Evolutionary conservation across 2,888 invertebrate species (phyloP), one percentile per base, ranked within the genome.

Genomic region (Drosophila subsilvestris): DNA sequence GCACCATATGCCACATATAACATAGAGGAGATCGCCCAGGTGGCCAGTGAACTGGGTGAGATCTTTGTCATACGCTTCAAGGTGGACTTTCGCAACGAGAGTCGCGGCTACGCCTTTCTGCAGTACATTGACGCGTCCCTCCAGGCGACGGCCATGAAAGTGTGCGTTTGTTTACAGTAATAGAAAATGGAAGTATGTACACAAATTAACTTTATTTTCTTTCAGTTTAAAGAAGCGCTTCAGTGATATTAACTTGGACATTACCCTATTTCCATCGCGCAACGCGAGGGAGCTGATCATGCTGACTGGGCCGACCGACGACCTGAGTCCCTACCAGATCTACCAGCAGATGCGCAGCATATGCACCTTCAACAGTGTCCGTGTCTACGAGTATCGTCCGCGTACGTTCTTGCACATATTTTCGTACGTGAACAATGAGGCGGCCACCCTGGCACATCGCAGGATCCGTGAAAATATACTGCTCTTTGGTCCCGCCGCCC

Each of bases 91-190:
- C 62, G 79, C 0, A 88, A 89, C 1, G 12, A 42, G 0, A 80
- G 86, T 1, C 88, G 91, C 1, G 89, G 90, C 2, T 90, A 76
- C 51, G 91, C 91, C 14, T 91, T 87, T 44, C 56, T 91, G 57
- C 91, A 91, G 58, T 91, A 89, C 25, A 47, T 86, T 1, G 74
- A 90, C 48, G 63, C 68, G 3, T 50, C 37, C 1, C 53, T 75
- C 3, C 76, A 78, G 71, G 5, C 55, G 1, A 29, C 55, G 17
- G 88, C 86, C 1, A 14, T 90, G 6, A 0, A 42, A 14, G 32
- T 49, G 91, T 91, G 59, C 75, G 79, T 69, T 14, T 10, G 0
- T 18, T 47, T 0, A 8, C 10, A 5, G 7, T 14, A 5, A 12
- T 12, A 1, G 2, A 6, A 14, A 3, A 27, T 9, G 9, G 9